Base-by-base conservation (phyloP, 2,888 invertebrate species). In the Gasteruption jaculator region DNA sequence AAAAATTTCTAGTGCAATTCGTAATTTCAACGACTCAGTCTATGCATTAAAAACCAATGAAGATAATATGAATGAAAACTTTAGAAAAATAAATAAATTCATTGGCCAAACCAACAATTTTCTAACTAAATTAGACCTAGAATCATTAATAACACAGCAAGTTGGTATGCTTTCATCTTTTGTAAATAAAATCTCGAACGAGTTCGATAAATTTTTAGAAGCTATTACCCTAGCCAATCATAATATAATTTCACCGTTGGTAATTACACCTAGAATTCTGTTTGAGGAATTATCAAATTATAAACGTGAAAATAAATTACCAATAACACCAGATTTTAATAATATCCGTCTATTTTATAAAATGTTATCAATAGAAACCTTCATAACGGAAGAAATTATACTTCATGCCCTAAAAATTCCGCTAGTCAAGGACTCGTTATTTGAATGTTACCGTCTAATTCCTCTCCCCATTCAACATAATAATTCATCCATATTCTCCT, bases 171-270 rank as follows among this genome's bases (percentile, higher is more conserved):
- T 47, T 11, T 27, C 25, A 6, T 22, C 40, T 7, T 20, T 47
- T 18, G 32, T 25, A 10, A 42, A 33, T 37, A 39, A 20, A 40
- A 34, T 48, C 15, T 33, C 24, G 6, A 43, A 33, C 7, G 43
- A 48, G 19, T 35, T 19, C 21, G 47, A 48, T 33, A 32, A 40
- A 32, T 43, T 34, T 36, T 46, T 50, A 10, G 45, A 43, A 29
- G 29, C 48, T 7, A 24, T 24, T 24, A 24, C 7, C n/a, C 24
- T 24, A 7, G 24, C 8, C 7, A 24, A 24, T 7, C 24, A 24
- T n/a, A n/a, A 24, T 24, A 24, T 24, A 8, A 24, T 24, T n/a
- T 24, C 24, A 24, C 24, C 24, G 7, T 8, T 24, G n/a, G n/a
- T 24, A 24, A 8, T 24, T 7, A 24, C 24, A 7, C 24, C 24